Percentiles rank a stretch among this genome's conserved stretches.
Evolutionary conservation across 2,113 vertebrate species (phyloP).

Genomic region (Acanthochromis polyacanthus): DNA sequence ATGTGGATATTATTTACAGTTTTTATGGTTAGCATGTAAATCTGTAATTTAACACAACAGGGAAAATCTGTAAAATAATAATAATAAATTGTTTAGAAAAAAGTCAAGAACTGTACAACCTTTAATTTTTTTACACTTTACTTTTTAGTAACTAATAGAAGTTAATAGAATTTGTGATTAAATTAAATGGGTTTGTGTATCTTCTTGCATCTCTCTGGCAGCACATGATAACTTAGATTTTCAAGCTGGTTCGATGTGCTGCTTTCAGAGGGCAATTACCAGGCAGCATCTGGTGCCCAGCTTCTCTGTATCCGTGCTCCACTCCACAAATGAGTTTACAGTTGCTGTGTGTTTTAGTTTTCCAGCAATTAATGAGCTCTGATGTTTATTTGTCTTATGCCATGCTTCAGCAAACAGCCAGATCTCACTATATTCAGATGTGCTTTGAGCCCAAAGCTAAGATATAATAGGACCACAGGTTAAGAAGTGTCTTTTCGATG

Average conservation of each 20-base stretch:
- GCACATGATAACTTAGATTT: constrained; percentile 26
- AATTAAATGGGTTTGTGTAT: background rate
- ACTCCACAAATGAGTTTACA: constrained; percentile 44
- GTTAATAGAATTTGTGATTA: background rate
- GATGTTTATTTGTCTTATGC: constrained; percentile 44
- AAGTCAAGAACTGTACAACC: too few species aligned
- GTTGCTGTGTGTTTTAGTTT: constrained; percentile 51
- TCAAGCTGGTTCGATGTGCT: constrained; percentile 39
- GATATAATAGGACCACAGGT: background rate
- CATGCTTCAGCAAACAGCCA: constrained; percentile 30
- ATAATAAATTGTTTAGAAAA: too few species aligned
- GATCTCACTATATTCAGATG: background rate
- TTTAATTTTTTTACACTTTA: too few species aligned
- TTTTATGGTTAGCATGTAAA: too few species aligned
- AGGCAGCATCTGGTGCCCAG: constrained; percentile 64
- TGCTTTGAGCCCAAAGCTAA: background rate
- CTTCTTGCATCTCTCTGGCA: constrained; percentile 5
- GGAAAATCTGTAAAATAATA: too few species aligned
- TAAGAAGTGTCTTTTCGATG: constrained; percentile 10
- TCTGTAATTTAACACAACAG: too few species aligned
- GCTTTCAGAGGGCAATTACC: constrained; percentile 58
- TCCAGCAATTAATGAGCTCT: constrained; percentile 45
- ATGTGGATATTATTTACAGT: too few species aligned
- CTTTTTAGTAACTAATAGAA: constrained; percentile 2
- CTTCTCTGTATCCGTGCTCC: constrained; percentile 47